Evolutionary conservation across 2,888 invertebrate species (phyloP), one percentile per base, ranked within the genome.

Genomic region (Hypercompe scribonia): DNA sequence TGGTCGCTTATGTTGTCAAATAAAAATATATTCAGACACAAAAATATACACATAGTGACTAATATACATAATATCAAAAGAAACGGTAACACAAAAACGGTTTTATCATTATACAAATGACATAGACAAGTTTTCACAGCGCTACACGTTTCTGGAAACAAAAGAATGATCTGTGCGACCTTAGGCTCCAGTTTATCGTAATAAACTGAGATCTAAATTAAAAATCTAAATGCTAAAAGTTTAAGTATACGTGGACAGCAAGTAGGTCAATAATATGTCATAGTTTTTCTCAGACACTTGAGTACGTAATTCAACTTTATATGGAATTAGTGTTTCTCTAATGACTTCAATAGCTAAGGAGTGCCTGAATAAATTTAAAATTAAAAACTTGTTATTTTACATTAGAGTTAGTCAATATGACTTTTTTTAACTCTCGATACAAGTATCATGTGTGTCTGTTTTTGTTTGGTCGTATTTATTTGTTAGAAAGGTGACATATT

Each of bases 301-400:
- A 76, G 72, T 77, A 75, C 66, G 68, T 78, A 73, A 73, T 82
- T 84, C 75, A 82, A 79, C 74, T 82, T 58, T 76, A 73, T 77
- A 84, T 72, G 75, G 82, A 63, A 75, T 75, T 46, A 65, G 50
- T 18, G 61, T 36, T 50, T 34, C 24, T 69, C n/a, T 70, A 64
- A 66, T 66, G 50, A 68, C 24, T 63, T 33, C 33, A 69, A 58
- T 54, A 65, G 7, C 58, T 39, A 54, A 5, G 54, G 42, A 33
- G 46, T 66, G 66, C 24, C 33, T 46, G 61, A 31, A 61, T 31
- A 61, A 5, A 31, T 31, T 61, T 61, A 18, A 15, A 61, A 18
- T 18, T 61, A 18, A 61, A 31, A 31, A 61, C 18, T 18, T 61
- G 61, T 31, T 61, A 3, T 39, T 39, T 8, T 10, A 54, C 50